These are phyloP conservation scores for Leptinotarsa tumamoca DNA, from an alignment of 2,888 invertebrate genomes.

Conservation along the genomic window DNA sequence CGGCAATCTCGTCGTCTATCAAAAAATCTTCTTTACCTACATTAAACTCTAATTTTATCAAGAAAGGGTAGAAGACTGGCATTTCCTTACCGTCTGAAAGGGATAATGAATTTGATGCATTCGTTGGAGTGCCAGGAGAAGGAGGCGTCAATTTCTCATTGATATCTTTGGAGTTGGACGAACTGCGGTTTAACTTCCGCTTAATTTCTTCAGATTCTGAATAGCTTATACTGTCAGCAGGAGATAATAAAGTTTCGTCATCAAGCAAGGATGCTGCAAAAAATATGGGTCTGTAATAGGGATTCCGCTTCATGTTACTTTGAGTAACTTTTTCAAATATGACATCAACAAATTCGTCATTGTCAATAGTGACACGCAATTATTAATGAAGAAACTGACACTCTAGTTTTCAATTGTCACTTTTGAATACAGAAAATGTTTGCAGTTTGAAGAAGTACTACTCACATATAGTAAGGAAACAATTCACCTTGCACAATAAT, in stretches of 20 bases:
- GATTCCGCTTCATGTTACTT: neutral
- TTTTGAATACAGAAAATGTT: too few relatives aligned
- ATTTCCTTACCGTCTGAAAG: constrained; percentile 76
- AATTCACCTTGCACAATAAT: too few relatives aligned
- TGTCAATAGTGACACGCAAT: too few relatives aligned
- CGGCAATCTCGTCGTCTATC: constrained; percentile 90
- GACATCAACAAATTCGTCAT: too few relatives aligned
- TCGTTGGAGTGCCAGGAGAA: constrained; percentile 81
- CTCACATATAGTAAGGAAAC: too few relatives aligned
- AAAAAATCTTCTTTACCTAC: constrained; percentile 79
- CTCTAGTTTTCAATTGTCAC: too few relatives aligned
- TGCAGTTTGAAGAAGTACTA: too few relatives aligned
- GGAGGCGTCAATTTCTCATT: constrained; percentile 66
- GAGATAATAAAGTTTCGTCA: constrained; percentile 79
- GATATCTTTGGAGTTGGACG: constrained; percentile 69
- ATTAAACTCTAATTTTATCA: neutral
- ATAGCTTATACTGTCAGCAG: constrained; percentile 81
- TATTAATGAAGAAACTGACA: too few relatives aligned
- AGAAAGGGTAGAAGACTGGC: neutral
- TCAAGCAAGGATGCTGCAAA: constrained; percentile 74
- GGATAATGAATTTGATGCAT: constrained; percentile 81
- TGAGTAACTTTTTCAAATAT: neutral
- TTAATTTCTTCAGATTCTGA: constrained; percentile 72
- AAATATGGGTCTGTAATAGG: constrained; percentile 9
- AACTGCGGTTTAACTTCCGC: constrained; percentile 57